Percentiles rank a stretch among this genome's conserved stretches.
Evolutionary conservation across 2,888 invertebrate species (phyloP).

Genomic region (Rutpela maculata): DNA sequence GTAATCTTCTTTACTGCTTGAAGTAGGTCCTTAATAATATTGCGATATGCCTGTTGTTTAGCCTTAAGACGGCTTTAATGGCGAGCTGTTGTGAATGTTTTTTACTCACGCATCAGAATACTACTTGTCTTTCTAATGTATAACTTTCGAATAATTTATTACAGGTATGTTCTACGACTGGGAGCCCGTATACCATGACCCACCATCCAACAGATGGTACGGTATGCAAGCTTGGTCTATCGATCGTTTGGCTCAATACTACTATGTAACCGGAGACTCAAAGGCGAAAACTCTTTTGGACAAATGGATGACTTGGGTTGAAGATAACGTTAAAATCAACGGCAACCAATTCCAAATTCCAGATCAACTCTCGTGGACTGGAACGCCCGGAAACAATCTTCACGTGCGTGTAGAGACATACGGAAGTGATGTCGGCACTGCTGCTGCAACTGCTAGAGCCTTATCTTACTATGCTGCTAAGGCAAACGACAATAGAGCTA

Average conservation of each 20-base stretch:
- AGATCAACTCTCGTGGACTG: conserved; percentile 55
- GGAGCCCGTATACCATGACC: conserved; percentile 62
- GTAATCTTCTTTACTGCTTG: no score
- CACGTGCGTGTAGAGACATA: conserved; percentile 53
- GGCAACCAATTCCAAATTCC: conserved; percentile 56
- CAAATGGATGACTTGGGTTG: conserved; percentile 59
- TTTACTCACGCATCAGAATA: no score
- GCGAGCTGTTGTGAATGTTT: no score
- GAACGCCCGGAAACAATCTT: conserved; percentile 55
- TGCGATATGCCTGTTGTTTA: no score
- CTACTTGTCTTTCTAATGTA: no score
- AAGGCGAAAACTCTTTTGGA: conserved; percentile 54
- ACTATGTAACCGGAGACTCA: conserved; percentile 58
- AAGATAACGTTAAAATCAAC: conserved; percentile 49
- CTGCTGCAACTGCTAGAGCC: conserved; percentile 58
- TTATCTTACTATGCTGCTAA: conserved; percentile 61
- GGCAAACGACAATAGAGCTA: conserved; percentile 53
- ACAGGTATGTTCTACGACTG: conserved; percentile 51
- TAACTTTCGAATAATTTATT: no score
- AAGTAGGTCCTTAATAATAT: no score
- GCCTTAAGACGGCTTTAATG: no score
- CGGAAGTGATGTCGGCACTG: conserved; percentile 59
- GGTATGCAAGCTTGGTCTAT: conserved; percentile 62
- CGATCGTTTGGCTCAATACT: conserved; percentile 61
- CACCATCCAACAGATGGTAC: conserved; percentile 62